These are phyloP conservation scores for Setophaga petechia DNA, from an alignment of 2,113 vertebrate species.

Conservation along the genomic window DNA sequence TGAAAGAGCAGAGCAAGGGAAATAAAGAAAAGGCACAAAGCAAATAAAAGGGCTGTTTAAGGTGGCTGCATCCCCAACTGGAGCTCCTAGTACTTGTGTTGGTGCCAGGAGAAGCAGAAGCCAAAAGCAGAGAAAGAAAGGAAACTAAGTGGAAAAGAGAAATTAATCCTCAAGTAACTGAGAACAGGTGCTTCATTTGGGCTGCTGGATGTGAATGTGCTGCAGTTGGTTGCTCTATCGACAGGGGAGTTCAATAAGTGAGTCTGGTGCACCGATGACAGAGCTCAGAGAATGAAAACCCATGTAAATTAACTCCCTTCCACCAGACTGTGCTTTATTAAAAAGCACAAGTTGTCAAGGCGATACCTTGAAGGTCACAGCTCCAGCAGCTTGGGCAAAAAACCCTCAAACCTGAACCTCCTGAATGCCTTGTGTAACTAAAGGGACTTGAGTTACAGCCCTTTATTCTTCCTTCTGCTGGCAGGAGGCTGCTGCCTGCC, in stretches of 20 bases:
- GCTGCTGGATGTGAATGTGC: slow-evolving; percentile 32
- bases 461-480: background rate
- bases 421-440: background rate
- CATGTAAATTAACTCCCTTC: slow-evolving; percentile 39
- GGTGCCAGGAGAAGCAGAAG: slow-evolving; percentile 24
- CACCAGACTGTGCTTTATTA: slow-evolving; percentile 42
- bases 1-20: slow-evolving; percentile 1
- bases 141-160: slow-evolving; percentile 12
- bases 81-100: background rate
- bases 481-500: background rate
- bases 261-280: slow-evolving; percentile 40
- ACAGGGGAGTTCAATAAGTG: slow-evolving; percentile 39
- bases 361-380: slow-evolving; percentile 52
- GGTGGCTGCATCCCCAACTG: background rate
- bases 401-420: background rate
- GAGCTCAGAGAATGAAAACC: slow-evolving; percentile 41
- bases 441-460: background rate
- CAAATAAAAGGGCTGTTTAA: slow-evolving; percentile 30
- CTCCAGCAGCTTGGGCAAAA: background rate
- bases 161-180: slow-evolving; percentile 52
- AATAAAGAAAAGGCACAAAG: slow-evolving; percentile 1
- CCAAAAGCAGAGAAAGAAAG: slow-evolving; percentile 11
- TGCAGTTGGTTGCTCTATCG: slow-evolving; percentile 45
- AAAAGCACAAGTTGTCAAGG: slow-evolving; percentile 31
- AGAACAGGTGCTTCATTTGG: slow-evolving; percentile 63